Base-by-base conservation (phyloP, 2,797 vertebrate species). In the Lutjanus campechanus region DNA sequence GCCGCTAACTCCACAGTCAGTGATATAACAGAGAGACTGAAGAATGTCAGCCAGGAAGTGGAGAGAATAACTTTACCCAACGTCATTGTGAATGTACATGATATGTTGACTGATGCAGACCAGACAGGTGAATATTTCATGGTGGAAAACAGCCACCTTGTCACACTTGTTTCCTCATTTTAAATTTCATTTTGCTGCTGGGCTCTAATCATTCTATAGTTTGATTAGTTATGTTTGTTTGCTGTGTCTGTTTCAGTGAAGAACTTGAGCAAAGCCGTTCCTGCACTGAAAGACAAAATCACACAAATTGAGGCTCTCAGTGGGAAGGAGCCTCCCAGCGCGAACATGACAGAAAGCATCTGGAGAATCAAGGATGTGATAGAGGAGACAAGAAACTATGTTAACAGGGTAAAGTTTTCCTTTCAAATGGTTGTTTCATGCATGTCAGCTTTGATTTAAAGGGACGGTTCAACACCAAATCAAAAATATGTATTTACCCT, bases 281-380 rank as follows among this genome's bases (percentile, higher is more conserved):
- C 92, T 65, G 93, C 89, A 46, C 76, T 98, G 88, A 95, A 89
- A 74, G 92, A 90, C 61, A 96, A 94, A 47, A 91, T 98, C 36
- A 93, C 91, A 11, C 11, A 61, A 20, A 81, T 92, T 36, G 70
- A 91, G 66, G 94, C 93, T 83, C 95, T 96, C 84, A 95, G 95
- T 64, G 79, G 85, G 65, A 92, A 90, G 74, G 55, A 89, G 40
- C 81, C 93, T 79, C 91, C 94, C 11, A 71, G 92, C 84, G 93
- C 76, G 76, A 97, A 97, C 81, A 93, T 97, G 77, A 96, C 96
- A 13, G 95, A 95, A 82, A 96, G 94, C 0, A 91, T 98, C 82
- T 87, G 92, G 75, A 96, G 94, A 69, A 96, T 98, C 68, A 95
- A 96, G 88, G 97, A 97, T n/a, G 80, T 98, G 16, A 98, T 97